Base-by-base conservation (phyloP, 2,888 invertebrate species). In the Coelinius sp. region DNA sequence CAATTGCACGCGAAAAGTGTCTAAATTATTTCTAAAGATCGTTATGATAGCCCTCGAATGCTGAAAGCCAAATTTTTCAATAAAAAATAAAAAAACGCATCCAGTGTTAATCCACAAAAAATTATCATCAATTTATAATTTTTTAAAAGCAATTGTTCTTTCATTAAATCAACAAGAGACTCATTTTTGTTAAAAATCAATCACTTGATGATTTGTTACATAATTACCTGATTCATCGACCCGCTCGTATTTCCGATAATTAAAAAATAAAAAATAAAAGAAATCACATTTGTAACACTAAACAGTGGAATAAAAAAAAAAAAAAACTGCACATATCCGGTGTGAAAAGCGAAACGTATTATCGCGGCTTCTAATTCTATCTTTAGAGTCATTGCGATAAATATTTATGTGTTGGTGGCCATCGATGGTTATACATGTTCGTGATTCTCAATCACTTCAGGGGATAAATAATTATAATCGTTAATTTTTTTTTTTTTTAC, bases 261-360 rank as follows among this genome's bases (percentile, higher is more conserved):
- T 52, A 17, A 27, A 0, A n/a, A 20, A 25, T 41, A 0, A n/a
- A 20, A 25, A 66, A 53, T 38, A 35, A 35, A 53, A 64, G 20
- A 1, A 65, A n/a, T 27, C 6, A 59, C 35, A 24, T 38, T 25
- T 62, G 35, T 8, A 59, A 41, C 67, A 41, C 69, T 52, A 27
- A 73, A 71, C 62, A 44, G 71, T 73, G 73, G 70, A 44, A 46
- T 59, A 67, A 69, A 73, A 73, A 65, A 12, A 27, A 27, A 56
- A n/a, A 56, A 31, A 44, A 70, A 44, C 31, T 56, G 46, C 38
- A 38, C 22, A 49, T 44, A 59, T 66, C 59, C 66, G 65, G 56
- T 56, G 12, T 20, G 44, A 8, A 41, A 27, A 71, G 31, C 25
- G 22, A 31, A 22, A 59, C 44, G 53, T 24, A 22, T 71, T 46